A percentile compares a stretch with the other conserved stretches of the same genome.
These are phyloP conservation scores for Shargacucullia verbasci DNA, from an alignment of 2,888 invertebrate species.

Conservation along the genomic window DNA sequence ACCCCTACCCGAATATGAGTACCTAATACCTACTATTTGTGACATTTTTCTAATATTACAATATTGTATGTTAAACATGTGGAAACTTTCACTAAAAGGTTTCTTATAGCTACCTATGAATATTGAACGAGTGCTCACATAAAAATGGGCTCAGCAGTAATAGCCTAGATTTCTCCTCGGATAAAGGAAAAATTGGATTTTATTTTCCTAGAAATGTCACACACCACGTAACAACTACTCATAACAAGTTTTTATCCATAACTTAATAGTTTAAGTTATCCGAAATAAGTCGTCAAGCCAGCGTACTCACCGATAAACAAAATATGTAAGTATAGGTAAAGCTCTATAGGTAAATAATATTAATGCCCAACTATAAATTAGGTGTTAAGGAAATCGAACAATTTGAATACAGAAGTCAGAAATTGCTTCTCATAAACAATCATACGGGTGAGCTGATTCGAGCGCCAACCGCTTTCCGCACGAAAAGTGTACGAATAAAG, in stretches of 20 bases:
- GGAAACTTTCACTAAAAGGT: constrained; percentile 36
- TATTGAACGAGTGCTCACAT: constrained; percentile 36
- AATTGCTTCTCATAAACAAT: constrained; percentile 9
- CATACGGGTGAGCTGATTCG: constrained; percentile 1
- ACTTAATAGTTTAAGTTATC: constrained; percentile 1
- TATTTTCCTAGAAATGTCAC: constrained; percentile 18
- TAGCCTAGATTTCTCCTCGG: constrained; percentile 16
- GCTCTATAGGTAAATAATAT: no score
- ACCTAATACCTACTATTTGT: constrained; percentile 1
- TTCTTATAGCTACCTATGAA: constrained; percentile 44
- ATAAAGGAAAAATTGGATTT: constrained; percentile 13
- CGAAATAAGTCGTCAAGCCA: no score
- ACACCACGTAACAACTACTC: neutral
- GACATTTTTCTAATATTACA: constrained; percentile 34
- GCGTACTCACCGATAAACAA: no score
- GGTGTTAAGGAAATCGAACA: constrained; percentile 1
- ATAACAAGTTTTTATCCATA: neutral
- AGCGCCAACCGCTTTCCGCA: constrained; percentile 15
- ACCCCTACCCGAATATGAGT: constrained; percentile 14
- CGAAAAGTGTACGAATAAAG: constrained; percentile 41
- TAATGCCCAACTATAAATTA: no score
- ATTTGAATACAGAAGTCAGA: constrained; percentile 5
- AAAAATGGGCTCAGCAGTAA: constrained; percentile 14
- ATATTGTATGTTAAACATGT: constrained; percentile 34
- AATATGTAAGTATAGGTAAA: no score